Conservation (phyloP, 23 tunicate genomes). For the Halocynthia aurantium region DNA sequence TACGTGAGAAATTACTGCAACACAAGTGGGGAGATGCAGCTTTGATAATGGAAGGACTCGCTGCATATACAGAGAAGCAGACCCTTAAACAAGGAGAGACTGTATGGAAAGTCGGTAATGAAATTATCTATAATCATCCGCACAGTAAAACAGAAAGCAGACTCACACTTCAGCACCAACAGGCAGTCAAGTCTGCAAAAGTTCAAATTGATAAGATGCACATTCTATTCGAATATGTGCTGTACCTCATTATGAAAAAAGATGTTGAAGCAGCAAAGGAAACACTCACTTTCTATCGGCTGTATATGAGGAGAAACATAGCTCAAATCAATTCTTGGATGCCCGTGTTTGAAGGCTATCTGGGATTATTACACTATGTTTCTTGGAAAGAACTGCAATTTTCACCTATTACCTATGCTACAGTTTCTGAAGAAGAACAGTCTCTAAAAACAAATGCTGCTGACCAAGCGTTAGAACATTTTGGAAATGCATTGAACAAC, state of each 20-base stretch:
- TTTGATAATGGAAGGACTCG: conserved; percentile 19
- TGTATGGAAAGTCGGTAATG: conserved; percentile 18
- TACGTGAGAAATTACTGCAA: conserved; percentile 3
- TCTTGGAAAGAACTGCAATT: conserved; percentile 16
- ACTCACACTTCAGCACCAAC: background rate
- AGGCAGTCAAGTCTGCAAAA: background rate
- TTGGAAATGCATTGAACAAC: conserved; percentile 3
- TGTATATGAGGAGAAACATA: background rate
- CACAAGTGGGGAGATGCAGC: conserved; percentile 30
- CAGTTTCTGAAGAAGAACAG: background rate
- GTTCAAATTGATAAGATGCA: background rate
- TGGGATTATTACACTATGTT: conserved; percentile 8
- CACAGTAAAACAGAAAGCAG: background rate
- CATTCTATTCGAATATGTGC: conserved; percentile 10
- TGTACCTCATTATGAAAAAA: background rate
- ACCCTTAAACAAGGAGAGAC: background rate
- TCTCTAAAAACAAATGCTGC: background rate
- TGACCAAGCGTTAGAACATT: conserved; percentile 1
- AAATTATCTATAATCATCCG: conserved; percentile 20
- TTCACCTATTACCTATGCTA: too few relatives aligned
- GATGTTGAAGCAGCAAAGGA: conserved; percentile 13
- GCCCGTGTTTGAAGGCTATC: conserved; percentile 20
- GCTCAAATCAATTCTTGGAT: conserved; percentile 8
- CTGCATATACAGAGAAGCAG: background rate
- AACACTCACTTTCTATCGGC: background rate